Evolutionary conservation across 2,888 invertebrate species (phyloP).

Genomic region (Biston betularia): DNA sequence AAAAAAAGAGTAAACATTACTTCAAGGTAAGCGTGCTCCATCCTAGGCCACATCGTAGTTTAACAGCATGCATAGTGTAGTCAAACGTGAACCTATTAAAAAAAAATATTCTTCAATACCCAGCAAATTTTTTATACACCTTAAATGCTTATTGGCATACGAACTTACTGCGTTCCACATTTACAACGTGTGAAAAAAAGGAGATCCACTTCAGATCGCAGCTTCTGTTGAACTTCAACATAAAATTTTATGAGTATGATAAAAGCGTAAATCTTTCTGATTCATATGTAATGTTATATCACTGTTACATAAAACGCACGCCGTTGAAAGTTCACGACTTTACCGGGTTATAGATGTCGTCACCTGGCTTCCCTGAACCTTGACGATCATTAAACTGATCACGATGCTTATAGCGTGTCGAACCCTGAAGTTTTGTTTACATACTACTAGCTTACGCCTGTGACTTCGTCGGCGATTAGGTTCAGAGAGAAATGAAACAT

Average conservation of each 20-base stretch:
- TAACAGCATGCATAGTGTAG: no score
- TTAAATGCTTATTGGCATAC: not conserved
- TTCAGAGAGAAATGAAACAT: no score
- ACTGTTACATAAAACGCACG: slow-evolving; percentile 65
- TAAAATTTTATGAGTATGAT: slow-evolving; percentile 49
- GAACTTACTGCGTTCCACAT: slow-evolving; percentile 7
- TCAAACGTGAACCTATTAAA: no score
- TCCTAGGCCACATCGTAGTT: no score
- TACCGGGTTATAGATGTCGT: slow-evolving; percentile 38
- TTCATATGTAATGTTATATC: slow-evolving; percentile 62
- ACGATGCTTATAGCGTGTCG: slow-evolving; percentile 6
- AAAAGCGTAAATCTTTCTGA: slow-evolving; percentile 54
- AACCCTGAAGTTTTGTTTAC: not conserved
- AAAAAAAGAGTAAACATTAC: no score
- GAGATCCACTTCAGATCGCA: slow-evolving; percentile 25
- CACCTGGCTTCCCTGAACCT: slow-evolving; percentile 26
- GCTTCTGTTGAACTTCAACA: slow-evolving; percentile 31
- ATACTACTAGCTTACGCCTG: not conserved
- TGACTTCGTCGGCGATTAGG: no score
- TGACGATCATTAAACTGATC: slow-evolving; percentile 22
- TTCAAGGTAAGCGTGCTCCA: no score
- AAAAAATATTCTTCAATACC: no score
- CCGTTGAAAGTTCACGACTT: slow-evolving; percentile 63
- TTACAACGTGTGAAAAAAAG: slow-evolving; percentile 14
- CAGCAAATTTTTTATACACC: not conserved